Evolutionary conservation across 2,888 invertebrate genomes (phyloP).

Genomic region (Ormyrus pomaceus): DNA sequence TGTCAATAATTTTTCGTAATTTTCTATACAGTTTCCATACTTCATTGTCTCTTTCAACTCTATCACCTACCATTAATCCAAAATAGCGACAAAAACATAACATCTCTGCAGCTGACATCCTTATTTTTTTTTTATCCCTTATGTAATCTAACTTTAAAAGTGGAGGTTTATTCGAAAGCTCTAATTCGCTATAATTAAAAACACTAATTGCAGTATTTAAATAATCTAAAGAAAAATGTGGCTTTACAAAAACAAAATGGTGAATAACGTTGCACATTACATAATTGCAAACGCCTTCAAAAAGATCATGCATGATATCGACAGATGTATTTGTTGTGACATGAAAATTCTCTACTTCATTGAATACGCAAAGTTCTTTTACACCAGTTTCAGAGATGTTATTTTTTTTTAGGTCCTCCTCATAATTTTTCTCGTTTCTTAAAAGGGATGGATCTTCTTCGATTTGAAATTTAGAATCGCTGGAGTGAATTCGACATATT

Average conservation of each 20-base stretch:
- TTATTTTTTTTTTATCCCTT: background rate
- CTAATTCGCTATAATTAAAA: no score
- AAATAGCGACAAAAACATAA: conserved; percentile 14
- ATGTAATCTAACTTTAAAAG: background rate
- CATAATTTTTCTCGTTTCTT: no score
- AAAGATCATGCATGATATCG: conserved; percentile 50
- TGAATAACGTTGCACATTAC: no score
- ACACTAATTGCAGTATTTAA: no score
- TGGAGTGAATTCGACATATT: no score
- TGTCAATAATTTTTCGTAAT: background rate
- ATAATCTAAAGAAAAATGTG: no score
- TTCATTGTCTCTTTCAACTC: background rate
- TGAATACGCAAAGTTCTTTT: conserved; percentile 51
- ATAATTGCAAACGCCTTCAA: conserved; percentile 31
- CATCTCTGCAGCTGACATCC: conserved; percentile 1
- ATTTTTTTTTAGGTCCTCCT: no score
- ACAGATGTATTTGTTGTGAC: conserved; percentile 48
- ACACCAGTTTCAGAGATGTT: no score
- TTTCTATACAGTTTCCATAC: background rate
- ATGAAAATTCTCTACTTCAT: conserved; percentile 43
- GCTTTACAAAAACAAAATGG: no score
- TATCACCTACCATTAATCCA: background rate
- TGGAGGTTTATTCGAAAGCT: no score
- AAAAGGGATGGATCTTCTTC: no score
- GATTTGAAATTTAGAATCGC: no score